Evolutionary conservation across 2,888 invertebrate genomes (phyloP), one percentile per base, ranked within the genome.

Genomic region (Doris montereyensis): DNA sequence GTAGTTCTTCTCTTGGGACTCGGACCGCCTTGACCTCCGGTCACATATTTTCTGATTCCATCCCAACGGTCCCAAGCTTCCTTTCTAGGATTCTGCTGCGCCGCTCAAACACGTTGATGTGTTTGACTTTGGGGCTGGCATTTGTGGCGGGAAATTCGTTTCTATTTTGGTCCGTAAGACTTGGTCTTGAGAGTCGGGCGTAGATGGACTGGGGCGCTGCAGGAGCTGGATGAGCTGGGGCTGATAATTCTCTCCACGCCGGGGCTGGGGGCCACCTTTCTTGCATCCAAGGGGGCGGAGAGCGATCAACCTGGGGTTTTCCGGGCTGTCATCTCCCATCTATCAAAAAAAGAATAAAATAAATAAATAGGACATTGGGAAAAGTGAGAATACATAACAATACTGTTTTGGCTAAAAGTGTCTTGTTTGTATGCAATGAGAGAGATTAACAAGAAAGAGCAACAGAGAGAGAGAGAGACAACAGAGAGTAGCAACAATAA

Each of bases 121-220:
- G 87, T 76, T 87, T 88, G 60, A 87, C 83, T 80, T 87, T 89
- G 0, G 89, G 89, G 84, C 89, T 89, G 32, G 87, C 84, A 77
- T 88, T 88, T 3, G 86, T 87, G 4, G 88, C 88, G 1, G 89
- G 89, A 80, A 90, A 89, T 76, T 90, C 90, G 89, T 89, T 78
- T 89, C 88, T 71, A 88, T 87, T 81, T 86, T 85, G 24, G 86
- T 85, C 32, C 83, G 77, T 68, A 84, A 24, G 67, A 81, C 80
- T 71, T 83, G 78, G n/a, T n/a, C n/a, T n/a, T n/a, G n/a, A n/a
- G n/a, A n/a, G n/a, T n/a, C n/a, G n/a, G n/a, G n/a, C n/a, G n/a
- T n/a, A n/a, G n/a, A n/a, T n/a, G n/a, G n/a, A n/a, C n/a, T n/a
- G n/a, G n/a, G n/a, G n/a, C n/a, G n/a, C n/a, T n/a, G n/a, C n/a